Evolutionary conservation across 37 sponge, comb jelly and placozoan species (phyloP), one percentile per base, ranked within the genome.

Genomic region (Chondrilla cf. caribensis): DNA sequence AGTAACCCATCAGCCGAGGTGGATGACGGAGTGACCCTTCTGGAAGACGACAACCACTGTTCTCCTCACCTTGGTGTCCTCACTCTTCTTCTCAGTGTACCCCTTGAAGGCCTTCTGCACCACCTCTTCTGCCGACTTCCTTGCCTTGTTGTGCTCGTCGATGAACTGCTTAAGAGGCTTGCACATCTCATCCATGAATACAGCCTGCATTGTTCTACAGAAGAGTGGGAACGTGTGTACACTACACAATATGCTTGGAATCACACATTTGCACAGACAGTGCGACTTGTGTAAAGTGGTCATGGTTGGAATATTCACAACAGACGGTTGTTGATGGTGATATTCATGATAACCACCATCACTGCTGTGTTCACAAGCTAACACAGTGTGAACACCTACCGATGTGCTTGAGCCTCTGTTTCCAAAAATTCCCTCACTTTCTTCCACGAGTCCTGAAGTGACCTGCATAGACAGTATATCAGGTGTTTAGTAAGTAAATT

Each of bases 141-240:
- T 77, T 55, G 75, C 85, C 42, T 89, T 93, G 32, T 86, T 79
- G 77, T 93, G 92, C 51, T 82, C 66, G 5, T 93, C 94, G 21
- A 81, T 78, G 59, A 93, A 90, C 11, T 17, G 35, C 43, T 90
- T 90, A 73, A 93, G 39, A 0, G 82, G 83, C 38, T 84, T 87
- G 44, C 66, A 33, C 28, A 82, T 71, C 47, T 90, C 89, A 11
- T 82, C 66, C 17, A 79, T 28, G 11, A 93, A 70, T 54, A 33
- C 58, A 29, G 25, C 2, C 11, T 72, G 57, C 57, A 36, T 36
- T 17, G 57, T 24, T 2, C 58, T 40, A 19, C 64, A 62, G 15
- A 55, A 17, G 57, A 17, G 57, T 19, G 11, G 17, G 17, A 19
- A 17, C 17, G 17, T 17, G 17, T 55, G 57, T 55, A 55, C 57